Percentiles rank a stretch among this genome's conserved stretches.
These are phyloP conservation scores for Coluber constrictor DNA, from an alignment of 2,797 vertebrate genomes.

Conservation along the genomic window DNA sequence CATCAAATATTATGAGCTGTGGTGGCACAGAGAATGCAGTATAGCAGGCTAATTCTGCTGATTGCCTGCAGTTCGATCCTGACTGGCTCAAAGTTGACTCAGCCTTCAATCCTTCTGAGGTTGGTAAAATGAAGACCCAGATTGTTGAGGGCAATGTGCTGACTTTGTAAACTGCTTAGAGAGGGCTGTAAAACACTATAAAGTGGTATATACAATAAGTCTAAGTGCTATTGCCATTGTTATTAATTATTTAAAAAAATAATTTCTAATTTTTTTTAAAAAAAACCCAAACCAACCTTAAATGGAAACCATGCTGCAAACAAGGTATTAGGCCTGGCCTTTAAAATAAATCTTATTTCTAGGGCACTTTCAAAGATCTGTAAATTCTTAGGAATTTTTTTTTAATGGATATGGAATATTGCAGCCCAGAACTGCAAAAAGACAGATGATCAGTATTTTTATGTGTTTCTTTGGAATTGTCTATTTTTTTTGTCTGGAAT, in stretches of 20 bases:
- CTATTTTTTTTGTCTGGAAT: background rate
- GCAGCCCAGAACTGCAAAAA: background rate
- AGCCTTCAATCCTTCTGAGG: background rate
- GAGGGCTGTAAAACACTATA: no score
- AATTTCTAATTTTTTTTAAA: background rate
- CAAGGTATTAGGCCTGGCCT: background rate
- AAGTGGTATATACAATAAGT: background rate
- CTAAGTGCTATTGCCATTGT: background rate
- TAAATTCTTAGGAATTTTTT: background rate
- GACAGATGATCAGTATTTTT: background rate
- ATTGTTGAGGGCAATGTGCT: background rate
- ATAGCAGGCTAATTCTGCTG: background rate
- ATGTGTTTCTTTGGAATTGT: background rate
- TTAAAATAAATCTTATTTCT: background rate
- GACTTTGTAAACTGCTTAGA: background rate
- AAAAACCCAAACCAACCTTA: background rate
- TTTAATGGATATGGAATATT: background rate
- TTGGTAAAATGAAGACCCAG: background rate
- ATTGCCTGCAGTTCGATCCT: background rate
- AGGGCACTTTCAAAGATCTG: background rate
- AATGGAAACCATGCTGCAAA: background rate
- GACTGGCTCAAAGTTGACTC: background rate
- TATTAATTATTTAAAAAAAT: background rate
- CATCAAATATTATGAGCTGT: background rate
- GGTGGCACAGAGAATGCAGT: background rate